Base-by-base conservation (phyloP, 2,888 invertebrate genomes). In the Brenthis hecate region DNA sequence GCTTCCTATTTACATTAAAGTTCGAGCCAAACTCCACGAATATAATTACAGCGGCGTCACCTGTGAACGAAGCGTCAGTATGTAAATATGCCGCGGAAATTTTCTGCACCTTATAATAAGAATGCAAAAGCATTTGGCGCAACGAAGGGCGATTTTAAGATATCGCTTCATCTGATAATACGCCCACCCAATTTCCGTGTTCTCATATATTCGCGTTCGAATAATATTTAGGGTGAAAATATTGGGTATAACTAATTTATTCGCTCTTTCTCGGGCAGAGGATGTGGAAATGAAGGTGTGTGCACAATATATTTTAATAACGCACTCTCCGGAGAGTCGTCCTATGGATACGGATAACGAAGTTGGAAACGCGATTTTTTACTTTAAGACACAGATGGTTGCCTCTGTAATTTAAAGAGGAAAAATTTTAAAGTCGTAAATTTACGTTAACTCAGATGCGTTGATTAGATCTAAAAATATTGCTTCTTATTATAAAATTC, bases 301-400 rank as follows among this genome's bases (percentile, higher is more conserved):
- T 85, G 83, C 83, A 86, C 87, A 87, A 89, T 92, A 91, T 89
- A 92, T 92, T 91, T 91, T 91, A 91, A 92, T 92, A 91, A 91
- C 83, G 82, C 84, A 85, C 84, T 85, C 91, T 87, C 88, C 66
- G 76, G 90, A 87, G 88, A 85, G 77, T 81, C 85, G 77, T 81
- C 85, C 84, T 78, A 81, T 86, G 87, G 28, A 86, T 88, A 86
- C 76, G 84, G 78, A 87, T 88, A 88, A 88, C 86, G 86, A 89
- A 89, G 84, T 84, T 84, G 78, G 81, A 83, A 88, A 88, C 84
- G 82, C 81, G 85, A 84, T 85, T 89, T 90, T 91, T 88, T 90
- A 86, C 88, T 85, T 88, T 83, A 80, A n/a, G n/a, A 78, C 81
- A 79, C 80, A 77, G 76, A 81, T 80, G 79, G 80, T 78, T 82